These are phyloP conservation scores for Egretta garzetta DNA, from an alignment of 2,113 vertebrate species.

Conservation along the genomic window DNA sequence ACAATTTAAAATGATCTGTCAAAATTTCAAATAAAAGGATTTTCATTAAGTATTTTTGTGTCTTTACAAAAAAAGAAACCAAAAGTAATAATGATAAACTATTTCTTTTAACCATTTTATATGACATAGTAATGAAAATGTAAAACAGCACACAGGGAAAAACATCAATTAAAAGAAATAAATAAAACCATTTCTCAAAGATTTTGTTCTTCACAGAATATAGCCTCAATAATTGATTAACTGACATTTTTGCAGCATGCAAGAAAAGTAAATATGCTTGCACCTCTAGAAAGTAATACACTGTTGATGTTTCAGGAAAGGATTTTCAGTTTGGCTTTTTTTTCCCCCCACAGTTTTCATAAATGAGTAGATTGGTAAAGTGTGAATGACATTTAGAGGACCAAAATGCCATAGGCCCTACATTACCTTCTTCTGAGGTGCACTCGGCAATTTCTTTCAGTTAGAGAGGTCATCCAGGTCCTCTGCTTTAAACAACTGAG, in stretches of 20 bases:
- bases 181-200: neutral
- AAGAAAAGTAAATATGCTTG: neutral
- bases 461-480: neutral
- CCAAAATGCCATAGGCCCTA: neutral
- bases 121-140: neutral
- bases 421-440: neutral
- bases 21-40: neutral
- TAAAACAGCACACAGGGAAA: neutral
- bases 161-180: neutral
- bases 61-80: neutral
- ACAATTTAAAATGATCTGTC: neutral
- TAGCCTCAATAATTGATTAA: neutral
- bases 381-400: neutral
- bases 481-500: neutral
- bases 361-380: neutral
- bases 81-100: neutral
- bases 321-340: neutral
- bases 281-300: neutral
- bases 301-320: neutral
- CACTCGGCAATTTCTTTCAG: neutral
- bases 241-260: neutral
- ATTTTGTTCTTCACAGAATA: neutral
- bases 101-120: neutral
- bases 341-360: neutral
- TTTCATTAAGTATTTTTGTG: neutral